Conservation (phyloP, 2,888 invertebrate species). For the Unio pictorum region DNA sequence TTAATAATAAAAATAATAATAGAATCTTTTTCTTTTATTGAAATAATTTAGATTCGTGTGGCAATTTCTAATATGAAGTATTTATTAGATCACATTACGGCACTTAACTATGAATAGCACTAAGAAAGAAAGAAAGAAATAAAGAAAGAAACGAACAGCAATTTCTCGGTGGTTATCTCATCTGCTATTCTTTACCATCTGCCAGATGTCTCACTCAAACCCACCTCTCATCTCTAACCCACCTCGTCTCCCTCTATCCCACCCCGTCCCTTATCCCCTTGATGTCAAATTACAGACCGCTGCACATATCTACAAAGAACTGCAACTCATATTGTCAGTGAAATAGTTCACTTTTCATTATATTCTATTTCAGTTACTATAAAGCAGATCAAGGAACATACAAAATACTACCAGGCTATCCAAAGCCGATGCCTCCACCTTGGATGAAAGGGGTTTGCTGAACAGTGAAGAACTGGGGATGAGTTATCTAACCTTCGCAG, state of each 20-base stretch:
- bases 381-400: slow-evolving; percentile 38
- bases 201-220: not conserved
- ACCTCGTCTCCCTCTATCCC: not conserved
- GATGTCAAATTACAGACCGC: not conserved
- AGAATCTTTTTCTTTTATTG: no score
- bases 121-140: no score
- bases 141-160: no score
- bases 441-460: slow-evolving; percentile 37
- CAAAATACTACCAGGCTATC: slow-evolving; percentile 29
- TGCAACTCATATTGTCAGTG: not conserved
- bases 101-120: no score
- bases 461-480: not conserved
- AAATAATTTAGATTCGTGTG: no score
- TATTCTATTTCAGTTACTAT: slow-evolving; percentile 27
- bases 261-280: no score
- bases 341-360: not conserved
- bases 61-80: no score
- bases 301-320: not conserved
- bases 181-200: not conserved
- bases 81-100: no score
- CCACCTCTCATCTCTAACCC: no score
- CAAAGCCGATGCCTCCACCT: slow-evolving; percentile 34
- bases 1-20: no score
- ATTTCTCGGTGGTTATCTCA: no score
- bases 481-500: no score